phyloP scores from a whole-genome alignment of 2,797 vertebrate species.

The Amblyraja radiata region DNA sequence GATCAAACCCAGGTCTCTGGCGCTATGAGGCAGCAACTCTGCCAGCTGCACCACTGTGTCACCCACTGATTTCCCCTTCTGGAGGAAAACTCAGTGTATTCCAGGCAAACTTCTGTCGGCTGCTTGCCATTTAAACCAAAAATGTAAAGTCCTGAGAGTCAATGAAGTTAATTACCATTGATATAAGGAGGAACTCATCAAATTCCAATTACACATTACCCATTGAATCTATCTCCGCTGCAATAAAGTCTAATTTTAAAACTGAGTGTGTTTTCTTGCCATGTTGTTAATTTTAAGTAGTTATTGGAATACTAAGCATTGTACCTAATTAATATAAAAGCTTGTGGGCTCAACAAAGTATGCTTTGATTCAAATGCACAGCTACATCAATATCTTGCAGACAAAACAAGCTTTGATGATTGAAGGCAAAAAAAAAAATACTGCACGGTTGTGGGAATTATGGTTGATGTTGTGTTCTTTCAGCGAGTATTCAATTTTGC shows the following conservation, averaged over 20 bases:
- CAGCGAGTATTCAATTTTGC: slow-evolving; percentile 14
- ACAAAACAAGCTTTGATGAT: slow-evolving; percentile 37
- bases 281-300: not conserved
- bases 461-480: slow-evolving; percentile 30
- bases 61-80: not conserved
- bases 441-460: slow-evolving; percentile 31
- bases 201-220: not conserved
- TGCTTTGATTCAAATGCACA: slow-evolving; percentile 18
- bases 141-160: not conserved
- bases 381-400: slow-evolving; percentile 20
- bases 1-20: no score
- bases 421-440: slow-evolving; percentile 19
- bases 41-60: no score
- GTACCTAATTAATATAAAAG: slow-evolving; percentile 26
- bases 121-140: not conserved
- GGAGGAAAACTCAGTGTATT: not conserved
- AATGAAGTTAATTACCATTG: not conserved
- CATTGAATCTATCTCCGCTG: not conserved
- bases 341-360: not conserved
- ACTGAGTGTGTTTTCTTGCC: not conserved
- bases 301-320: slow-evolving; percentile 21
- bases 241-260: slow-evolving; percentile 7
- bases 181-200: not conserved
- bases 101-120: not conserved
- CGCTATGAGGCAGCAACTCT: no score